Evolutionary conservation across 2,888 invertebrate species (phyloP), one percentile per base, ranked within the genome.

Genomic region (Sturmia bella): DNA sequence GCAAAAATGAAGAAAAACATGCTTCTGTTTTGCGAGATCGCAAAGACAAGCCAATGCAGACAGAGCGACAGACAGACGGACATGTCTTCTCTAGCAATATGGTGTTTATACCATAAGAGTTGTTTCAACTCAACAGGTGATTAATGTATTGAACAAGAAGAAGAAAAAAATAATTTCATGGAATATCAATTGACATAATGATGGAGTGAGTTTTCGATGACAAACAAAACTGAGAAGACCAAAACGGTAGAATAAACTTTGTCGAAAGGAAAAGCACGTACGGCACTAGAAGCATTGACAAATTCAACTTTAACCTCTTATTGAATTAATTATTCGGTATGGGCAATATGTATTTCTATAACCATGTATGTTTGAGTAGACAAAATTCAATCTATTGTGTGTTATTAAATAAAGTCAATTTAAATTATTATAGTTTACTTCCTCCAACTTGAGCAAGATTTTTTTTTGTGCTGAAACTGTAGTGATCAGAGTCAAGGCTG

Each of bases 121-220:
- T 69, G 54, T 56, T 69, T 64, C 21, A 69, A 43, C 75, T 72
- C 68, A 69, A 73, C 68, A 73, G 73, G 81, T 77, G 77, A 77
- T 77, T 75, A 78, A 45, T 78, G 66, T 57, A 57, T n/a, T n/a
- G n/a, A n/a, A n/a, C n/a, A 45, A 54, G 54, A 68, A 77, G 77
- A 80, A 80, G 63, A 56, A 77, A 74, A 74, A 32, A 7, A 32
- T 32, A 32, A 82, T 82, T 82, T 82, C 82, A 74, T 82, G 82
- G 82, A 82, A 82, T 82, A 82, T 78, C 82, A 82, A 82, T 82
- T 82, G 82, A 82, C 82, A 82, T 78, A 82, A 82, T 82, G 82
- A 82, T 82, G 74, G 78, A 82, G 70, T 75, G 76, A 76, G 54
- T 64, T 24, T 63, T 13, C 24, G 41, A 9, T 66, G 52, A 19